A percentile compares a stretch with the other conserved stretches of the same genome.
phyloP scores from a whole-genome alignment of 2,888 invertebrate species.

The Geotrupes spiniger region DNA sequence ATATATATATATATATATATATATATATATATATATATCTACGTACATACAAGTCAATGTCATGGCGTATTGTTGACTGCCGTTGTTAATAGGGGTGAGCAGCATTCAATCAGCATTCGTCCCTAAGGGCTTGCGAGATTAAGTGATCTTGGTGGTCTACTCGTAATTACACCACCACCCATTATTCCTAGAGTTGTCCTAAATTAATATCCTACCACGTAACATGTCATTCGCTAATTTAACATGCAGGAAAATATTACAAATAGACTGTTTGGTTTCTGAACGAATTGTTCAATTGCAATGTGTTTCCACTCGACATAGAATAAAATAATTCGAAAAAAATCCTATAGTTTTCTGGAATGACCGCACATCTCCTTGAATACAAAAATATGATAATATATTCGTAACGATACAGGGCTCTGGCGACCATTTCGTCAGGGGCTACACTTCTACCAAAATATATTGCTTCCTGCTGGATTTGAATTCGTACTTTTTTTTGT shows the following conservation, averaged over 20 bases:
- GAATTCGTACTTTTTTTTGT: no score
- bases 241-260: no score
- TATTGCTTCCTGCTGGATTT: no score
- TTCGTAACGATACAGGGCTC: slow-evolving; percentile 23
- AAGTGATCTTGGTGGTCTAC: slow-evolving; percentile 46
- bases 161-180: slow-evolving; percentile 38
- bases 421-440: slow-evolving; percentile 5
- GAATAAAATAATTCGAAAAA: slow-evolving; percentile 1
- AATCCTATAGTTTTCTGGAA: slow-evolving; percentile 29
- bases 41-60: slow-evolving; percentile 16
- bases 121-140: slow-evolving; percentile 44
- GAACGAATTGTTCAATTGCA: no score
- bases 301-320: no score
- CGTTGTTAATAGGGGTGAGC: slow-evolving; percentile 24
- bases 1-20: no score
- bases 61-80: slow-evolving; percentile 3
- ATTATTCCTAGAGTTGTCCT: slow-evolving; percentile 17
- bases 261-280: no score
- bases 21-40: neutral
- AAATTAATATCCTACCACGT: slow-evolving; percentile 16
- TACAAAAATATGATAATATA: slow-evolving; percentile 41
- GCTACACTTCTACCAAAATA: no score
- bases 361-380: slow-evolving; percentile 38
- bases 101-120: slow-evolving; percentile 45
- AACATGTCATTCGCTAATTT: no score